Percentiles rank a stretch among this genome's conserved stretches.
Conservation (phyloP, 2,888 invertebrate species). For the Drosophila nigricruria region DNA sequence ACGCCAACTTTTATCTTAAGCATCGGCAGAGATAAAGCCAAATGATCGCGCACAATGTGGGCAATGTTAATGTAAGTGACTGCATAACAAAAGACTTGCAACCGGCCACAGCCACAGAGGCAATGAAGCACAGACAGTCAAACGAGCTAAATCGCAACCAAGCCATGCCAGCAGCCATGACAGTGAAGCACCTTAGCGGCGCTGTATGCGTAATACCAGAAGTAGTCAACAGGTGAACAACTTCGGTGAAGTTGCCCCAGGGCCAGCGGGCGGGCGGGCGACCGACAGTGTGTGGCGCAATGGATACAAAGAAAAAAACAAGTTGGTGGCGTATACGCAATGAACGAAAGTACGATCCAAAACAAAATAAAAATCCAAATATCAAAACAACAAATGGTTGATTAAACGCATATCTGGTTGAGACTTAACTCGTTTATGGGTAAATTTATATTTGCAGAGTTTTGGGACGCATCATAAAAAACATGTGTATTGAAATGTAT, state of each 20-base stretch:
- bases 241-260: constrained; percentile 41
- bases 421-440: constrained; percentile 14
- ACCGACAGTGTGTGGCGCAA: constrained; percentile 42
- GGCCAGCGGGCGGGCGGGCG: constrained; percentile 12
- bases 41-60: constrained; percentile 20
- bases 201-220: constrained; percentile 73
- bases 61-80: constrained; percentile 53
- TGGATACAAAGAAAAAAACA: constrained; percentile 46
- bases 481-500: not conserved
- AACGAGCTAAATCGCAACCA: constrained; percentile 10
- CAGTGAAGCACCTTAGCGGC: constrained; percentile 44
- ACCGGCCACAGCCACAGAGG: constrained; percentile 26
- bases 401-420: constrained; percentile 17
- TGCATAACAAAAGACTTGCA: constrained; percentile 74
- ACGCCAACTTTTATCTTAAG: constrained; percentile 32
- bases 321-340: constrained; percentile 62
- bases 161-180: constrained; percentile 60
- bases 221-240: constrained; percentile 76
- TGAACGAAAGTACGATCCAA: constrained; percentile 73
- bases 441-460: constrained; percentile 5
- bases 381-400: constrained; percentile 36
- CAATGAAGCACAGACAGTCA: constrained; percentile 53
- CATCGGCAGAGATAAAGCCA: constrained; percentile 28
- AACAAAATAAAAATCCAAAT: constrained; percentile 64
- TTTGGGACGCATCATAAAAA: not conserved